Base-by-base conservation (phyloP, 2,888 invertebrate species). In the Lasioglossum morio region DNA sequence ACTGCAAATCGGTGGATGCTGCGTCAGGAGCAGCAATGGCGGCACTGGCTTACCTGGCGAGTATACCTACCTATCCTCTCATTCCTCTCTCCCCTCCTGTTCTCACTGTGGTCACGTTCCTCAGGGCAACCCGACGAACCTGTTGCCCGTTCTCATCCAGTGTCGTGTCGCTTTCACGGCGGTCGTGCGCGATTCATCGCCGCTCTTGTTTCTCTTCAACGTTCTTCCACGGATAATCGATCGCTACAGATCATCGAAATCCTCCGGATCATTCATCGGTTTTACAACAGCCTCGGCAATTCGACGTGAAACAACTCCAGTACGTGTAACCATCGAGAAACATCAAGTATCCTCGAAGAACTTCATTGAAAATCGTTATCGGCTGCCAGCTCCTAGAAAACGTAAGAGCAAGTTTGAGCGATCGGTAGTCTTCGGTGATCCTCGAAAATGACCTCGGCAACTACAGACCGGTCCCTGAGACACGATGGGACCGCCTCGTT, bases 21-120 rank as follows among this genome's bases (percentile, higher is more conserved):
- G 92, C 89, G 91, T 89, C 89, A 91, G 91, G 88, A 91, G 91
- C 91, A 91, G 91, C 91, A 91, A 91, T 91, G 91, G 91, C 91
- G 91, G 91, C 92, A 92, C 90, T 92, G 87, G 92, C 92, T 92
- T 92, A 92, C 93, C 91, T 92, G 89, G 88, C 92, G 87, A 87
- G 89, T 90, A 63, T 63, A 84, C 69, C 69, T 69, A 63, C 83
- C 83, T 81, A 37, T 66, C 73, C 73, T 63, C 69, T 70, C 73
- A 69, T 72, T 66, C 73, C 73, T 63, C 69, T 70, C 73, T 72
- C 73, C 69, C 81, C 82, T 82, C 77, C 78, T 77, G 80, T 70
- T 73, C 76, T 70, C 72, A 75, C 79, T 82, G 72, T 88, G 86
- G 75, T 84, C 88, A 87, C 89, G 89, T 89, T 90, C 87, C 90